phyloP scores from a whole-genome alignment of 2,113 vertebrate genomes.

The Regulus satrapa region DNA sequence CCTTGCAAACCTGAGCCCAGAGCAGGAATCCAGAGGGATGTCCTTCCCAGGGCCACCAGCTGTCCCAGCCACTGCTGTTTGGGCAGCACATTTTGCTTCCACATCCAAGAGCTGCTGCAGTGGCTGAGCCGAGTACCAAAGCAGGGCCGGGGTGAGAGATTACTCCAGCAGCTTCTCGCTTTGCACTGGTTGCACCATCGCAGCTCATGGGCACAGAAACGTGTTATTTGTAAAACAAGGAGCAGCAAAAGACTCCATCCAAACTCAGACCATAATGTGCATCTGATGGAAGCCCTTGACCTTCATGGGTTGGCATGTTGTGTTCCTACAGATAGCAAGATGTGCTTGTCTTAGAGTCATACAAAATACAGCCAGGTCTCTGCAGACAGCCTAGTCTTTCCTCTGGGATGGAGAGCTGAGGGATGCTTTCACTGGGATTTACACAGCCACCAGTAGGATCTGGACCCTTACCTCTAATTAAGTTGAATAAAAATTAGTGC shows the following conservation, averaged over 20 bases:
- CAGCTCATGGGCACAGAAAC: accelerated
- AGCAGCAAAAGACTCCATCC: neutral
- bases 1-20: neutral
- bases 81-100: neutral
- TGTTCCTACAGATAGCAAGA: accelerated
- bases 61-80: neutral
- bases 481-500: neutral
- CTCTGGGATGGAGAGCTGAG: neutral
- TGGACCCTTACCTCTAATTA: neutral
- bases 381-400: neutral
- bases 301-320: neutral
- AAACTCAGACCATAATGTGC: neutral
- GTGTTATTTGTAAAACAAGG: neutral
- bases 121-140: neutral
- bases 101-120: neutral
- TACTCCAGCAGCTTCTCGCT: neutral
- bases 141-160: accelerated
- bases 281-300: accelerated
- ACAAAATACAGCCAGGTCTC: neutral
- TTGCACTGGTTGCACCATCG: neutral
- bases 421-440: neutral
- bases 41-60: neutral
- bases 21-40: neutral
- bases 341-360: accelerated
- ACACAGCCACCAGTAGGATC: neutral